Evolutionary conservation across 1,140 invertebrate genomes (phyloP).

Genomic region (Leptonema lineaticorne): DNA sequence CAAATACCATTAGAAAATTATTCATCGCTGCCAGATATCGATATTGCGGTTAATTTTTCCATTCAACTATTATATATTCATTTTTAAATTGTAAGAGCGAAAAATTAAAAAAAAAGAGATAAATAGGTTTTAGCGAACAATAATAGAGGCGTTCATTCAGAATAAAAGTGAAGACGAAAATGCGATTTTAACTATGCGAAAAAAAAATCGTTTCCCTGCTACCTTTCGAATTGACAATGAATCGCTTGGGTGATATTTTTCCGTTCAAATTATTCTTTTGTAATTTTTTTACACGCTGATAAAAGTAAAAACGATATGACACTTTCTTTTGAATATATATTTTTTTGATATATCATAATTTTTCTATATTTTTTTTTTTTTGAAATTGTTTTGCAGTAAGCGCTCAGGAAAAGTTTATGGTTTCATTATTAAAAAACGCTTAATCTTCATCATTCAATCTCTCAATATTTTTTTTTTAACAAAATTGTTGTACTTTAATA

Average conservation of each 20-base stretch:
- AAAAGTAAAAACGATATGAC: neutral
- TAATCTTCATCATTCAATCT: neutral
- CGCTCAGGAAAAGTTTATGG: neutral
- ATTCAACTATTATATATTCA: no score
- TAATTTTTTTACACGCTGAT: neutral
- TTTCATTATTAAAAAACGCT: neutral
- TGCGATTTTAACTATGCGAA: slow-evolving; percentile 18
- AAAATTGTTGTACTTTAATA: no score
- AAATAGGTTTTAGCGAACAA: no score
- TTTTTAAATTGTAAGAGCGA: no score
- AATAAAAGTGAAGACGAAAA: slow-evolving; percentile 11
- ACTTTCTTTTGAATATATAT: neutral
- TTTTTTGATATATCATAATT: neutral
- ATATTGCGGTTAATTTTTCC: no score
- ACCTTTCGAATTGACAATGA: slow-evolving; percentile 6
- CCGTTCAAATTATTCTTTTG: slow-evolving; percentile 11
- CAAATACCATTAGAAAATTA: no score
- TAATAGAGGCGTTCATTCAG: no score
- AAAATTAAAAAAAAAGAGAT: no score
- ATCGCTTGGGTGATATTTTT: slow-evolving; percentile 8
- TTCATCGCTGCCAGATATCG: no score
- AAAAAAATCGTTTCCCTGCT: slow-evolving; percentile 2
- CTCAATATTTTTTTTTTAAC: no score
- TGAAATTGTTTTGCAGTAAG: no score
- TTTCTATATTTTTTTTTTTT: no score